Base-by-base conservation (phyloP, 2,888 invertebrate genomes). In the Listrodromus nycthemerus region DNA sequence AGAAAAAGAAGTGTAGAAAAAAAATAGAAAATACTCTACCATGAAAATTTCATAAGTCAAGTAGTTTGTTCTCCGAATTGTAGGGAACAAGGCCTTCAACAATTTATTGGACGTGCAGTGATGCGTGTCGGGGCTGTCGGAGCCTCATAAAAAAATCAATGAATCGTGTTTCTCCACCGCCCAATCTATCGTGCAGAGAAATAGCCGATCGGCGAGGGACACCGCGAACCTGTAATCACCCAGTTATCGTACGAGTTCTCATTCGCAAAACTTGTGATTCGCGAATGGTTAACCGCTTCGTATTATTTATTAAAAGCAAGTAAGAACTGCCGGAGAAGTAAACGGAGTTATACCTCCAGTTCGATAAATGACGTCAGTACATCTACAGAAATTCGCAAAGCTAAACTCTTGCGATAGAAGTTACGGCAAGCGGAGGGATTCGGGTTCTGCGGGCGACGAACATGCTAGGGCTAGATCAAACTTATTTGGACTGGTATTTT, bases 101-200 rank as follows among this genome's bases (percentile, higher is more conserved):
- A 71, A 78, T 70, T 74, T 33, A 78, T n/a, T 48, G 13, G 19
- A 19, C 74, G 50, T 52, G 8, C 45, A 61, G 16, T 19, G 45
- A 58, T 55, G 75, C 66, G 71, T 76, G 50, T 24, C 33, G 19
- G 70, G 16, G 24, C 41, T 8, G 33, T 52, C 81, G 65, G 71
- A 82, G 81, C 82, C 82, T 84, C 84, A 84, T 84, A 30, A 84
- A 84, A 79, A 67, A 84, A 82, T 79, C 84, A 84, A 45, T 37
- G 74, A 27, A 75, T 78, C 55, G 65, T 24, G 52, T 71, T 61
- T 67, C 61, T 58, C 41, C 24, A 45, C 52, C 50, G 13, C 50
- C 66, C 69, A 63, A 78, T 84, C 74, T 67, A 81, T 82, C 55
- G 75, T 55, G 65, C 24, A 67, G 16, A 50, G 27, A 33, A 52